These are phyloP conservation scores for Syngnathus typhle DNA, from an alignment of 2,113 vertebrate species.

Conservation along the genomic window DNA sequence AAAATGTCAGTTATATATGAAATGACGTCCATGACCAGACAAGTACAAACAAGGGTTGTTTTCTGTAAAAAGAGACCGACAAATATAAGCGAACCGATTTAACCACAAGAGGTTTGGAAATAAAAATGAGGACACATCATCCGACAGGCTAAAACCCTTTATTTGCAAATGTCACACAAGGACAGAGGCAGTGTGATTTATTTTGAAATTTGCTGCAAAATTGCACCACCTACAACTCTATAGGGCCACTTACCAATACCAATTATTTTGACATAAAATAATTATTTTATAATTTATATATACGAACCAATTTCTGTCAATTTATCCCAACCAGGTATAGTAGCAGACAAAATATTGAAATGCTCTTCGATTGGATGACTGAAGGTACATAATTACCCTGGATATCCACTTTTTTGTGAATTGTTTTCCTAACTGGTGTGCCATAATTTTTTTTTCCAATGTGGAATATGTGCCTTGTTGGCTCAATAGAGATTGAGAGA, in stretches of 20 bases:
- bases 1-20: neutral
- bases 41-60: neutral
- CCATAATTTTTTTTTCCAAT: no score
- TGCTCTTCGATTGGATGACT: no score
- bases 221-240: neutral
- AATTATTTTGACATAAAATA: no score
- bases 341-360: no score
- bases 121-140: neutral
- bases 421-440: neutral
- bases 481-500: no score
- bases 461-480: neutral
- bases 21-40: neutral
- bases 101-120: no score
- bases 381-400: no score
- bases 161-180: neutral
- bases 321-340: no score
- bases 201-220: neutral
- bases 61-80: neutral
- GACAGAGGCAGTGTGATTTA: neutral
- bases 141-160: neutral
- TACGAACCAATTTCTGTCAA: no score
- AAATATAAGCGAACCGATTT: neutral
- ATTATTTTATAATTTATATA: no score
- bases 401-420: neutral
- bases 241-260: neutral